Evolutionary conservation across 2,888 invertebrate genomes (phyloP).

Genomic region (Elmis aenea): DNA sequence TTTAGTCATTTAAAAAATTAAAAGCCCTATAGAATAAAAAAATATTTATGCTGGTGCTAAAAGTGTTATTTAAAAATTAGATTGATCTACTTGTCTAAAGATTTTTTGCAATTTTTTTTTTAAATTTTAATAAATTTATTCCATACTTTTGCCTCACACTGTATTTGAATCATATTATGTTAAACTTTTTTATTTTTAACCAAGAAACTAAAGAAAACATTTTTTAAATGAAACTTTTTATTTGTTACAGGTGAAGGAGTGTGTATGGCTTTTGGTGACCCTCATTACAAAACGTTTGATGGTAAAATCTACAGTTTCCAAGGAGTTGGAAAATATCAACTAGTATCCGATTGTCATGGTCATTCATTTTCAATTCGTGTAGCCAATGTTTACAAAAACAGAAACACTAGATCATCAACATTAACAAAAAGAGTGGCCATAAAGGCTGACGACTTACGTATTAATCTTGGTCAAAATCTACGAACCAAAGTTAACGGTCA

Average conservation of each 20-base stretch:
- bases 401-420: slow-evolving; percentile 75
- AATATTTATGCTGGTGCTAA: no score
- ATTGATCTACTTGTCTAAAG: no score
- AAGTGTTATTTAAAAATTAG: no score
- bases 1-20: no score
- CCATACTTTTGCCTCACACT: no score
- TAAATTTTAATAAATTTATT: no score
- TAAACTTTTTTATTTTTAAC: no score
- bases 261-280: slow-evolving; percentile 92
- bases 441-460: slow-evolving; percentile 67
- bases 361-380: slow-evolving; percentile 82
- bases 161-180: no score
- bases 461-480: slow-evolving; percentile 82
- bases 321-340: slow-evolving; percentile 87
- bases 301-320: slow-evolving; percentile 91
- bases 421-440: slow-evolving; percentile 87
- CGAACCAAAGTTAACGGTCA: slow-evolving; percentile 82
- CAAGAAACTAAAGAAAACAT: no score
- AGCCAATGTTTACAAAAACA: slow-evolving; percentile 70
- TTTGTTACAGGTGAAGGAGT: slow-evolving; percentile 67
- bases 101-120: no score
- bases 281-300: slow-evolving; percentile 93
- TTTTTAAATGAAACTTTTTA: no score
- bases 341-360: slow-evolving; percentile 78
- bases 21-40: no score